phyloP scores from a whole-genome alignment of 1,140 invertebrate species.

The Stegodyphus dumicola region DNA sequence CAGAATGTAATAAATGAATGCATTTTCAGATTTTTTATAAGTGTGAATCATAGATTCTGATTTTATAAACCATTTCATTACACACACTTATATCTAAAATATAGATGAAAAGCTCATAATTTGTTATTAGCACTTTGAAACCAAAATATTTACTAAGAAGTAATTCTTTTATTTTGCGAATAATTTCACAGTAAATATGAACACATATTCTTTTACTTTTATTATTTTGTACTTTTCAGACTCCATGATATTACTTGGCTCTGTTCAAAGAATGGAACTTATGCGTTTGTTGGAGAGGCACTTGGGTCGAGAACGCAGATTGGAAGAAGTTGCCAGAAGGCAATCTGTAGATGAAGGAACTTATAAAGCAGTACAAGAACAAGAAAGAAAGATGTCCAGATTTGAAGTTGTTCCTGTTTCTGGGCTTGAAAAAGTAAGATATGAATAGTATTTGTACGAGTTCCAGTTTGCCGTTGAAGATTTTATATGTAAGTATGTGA shows the following conservation, averaged over 20 bases:
- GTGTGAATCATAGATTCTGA: no score
- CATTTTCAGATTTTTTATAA: no score
- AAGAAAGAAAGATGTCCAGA: slow-evolving; percentile 74
- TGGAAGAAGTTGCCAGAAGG: slow-evolving; percentile 78
- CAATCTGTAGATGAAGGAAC: slow-evolving; percentile 60
- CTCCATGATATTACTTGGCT: slow-evolving; percentile 95
- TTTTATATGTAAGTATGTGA: no score
- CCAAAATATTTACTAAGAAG: no score
- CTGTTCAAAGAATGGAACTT: slow-evolving; percentile 89
- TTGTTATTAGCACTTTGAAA: no score
- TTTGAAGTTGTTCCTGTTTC: slow-evolving; percentile 78
- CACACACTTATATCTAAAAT: no score
- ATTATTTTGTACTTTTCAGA: slow-evolving; percentile 67
- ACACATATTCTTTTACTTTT: neutral
- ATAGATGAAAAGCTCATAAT: no score
- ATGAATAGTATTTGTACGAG: neutral
- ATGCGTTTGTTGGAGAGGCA: slow-evolving; percentile 84
- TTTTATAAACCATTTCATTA: no score
- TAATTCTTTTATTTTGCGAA: no score
- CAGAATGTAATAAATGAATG: no score
- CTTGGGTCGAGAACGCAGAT: slow-evolving; percentile 83
- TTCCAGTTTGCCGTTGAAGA: no score
- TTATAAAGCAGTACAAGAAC: slow-evolving; percentile 64
- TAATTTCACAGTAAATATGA: neutral
- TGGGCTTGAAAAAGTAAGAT: slow-evolving; percentile 42